Base-by-base conservation (phyloP, 1,140 invertebrate species). In the Thrips palmi region DNA sequence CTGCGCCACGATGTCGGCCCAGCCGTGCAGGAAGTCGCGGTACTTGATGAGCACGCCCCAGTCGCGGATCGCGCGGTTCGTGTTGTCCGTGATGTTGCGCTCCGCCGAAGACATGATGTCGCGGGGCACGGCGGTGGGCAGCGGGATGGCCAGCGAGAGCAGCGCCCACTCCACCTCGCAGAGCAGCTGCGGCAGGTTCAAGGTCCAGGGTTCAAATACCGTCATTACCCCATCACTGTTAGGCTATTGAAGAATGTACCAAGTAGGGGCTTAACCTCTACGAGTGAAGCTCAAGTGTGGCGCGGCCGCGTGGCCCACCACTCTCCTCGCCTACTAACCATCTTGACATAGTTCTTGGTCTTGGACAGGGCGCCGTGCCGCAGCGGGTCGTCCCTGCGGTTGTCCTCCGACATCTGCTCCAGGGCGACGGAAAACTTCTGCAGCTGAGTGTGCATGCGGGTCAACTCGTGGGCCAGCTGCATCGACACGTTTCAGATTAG, bases 341-440 rank as follows among this genome's bases (percentile, higher is more conserved):
- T 51, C 20, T 39, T 52, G 5, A 60, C 39, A 14, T 56, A 55
- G 0, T 44, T 47, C 22, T 56, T 48, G 4, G 58, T 59, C 4
- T 34, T 35, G 1, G 12, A 19, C 2, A 61, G 46, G 2, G 56
- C 53, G n/a, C 51, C 29, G n/a, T 37, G 37, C 1, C 49, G 25
- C 34, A 45, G 51, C 2, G 22, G 1, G 4, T 39, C 32, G 25
- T 27, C 12, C 31, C 14, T 33, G 5, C 38, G 35, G 31, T 62
- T 58, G 29, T 62, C 60, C 14, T 51, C 39, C 8, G 56, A 34
- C 30, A 63, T 19, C 21, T 61, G 48, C 22, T 63, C 59, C 11
- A 63, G 53, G 0, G 60, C 60, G 0, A 63, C 53, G 1, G 59
- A 54, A 39, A 63, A 63, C 36, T 60, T 62, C 35, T 63, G 61